Evolutionary conservation across 2,888 invertebrate species (phyloP).

Genomic region (Cepaea hortensis): DNA sequence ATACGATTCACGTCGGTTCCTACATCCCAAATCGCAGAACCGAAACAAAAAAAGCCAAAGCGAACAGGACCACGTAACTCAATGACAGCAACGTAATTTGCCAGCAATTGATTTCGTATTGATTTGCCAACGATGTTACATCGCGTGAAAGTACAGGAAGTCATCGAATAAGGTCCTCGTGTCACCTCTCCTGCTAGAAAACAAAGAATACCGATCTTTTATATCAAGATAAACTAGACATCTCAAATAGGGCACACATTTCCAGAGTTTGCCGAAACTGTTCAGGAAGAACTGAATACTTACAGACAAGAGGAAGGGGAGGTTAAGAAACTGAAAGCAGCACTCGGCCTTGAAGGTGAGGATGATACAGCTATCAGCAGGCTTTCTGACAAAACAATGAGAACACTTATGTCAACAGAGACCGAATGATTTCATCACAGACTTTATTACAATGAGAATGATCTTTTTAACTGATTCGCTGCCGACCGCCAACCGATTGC

Average conservation of each 20-base stretch:
- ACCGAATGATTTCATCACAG: too few species aligned
- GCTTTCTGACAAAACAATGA: slow-evolving; percentile 81
- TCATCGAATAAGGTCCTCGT: slow-evolving; percentile 48
- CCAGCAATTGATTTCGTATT: slow-evolving; percentile 98
- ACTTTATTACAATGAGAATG: too few species aligned
- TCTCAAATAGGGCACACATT: slow-evolving; percentile 89
- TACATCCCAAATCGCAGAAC: too few species aligned
- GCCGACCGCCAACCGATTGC: too few species aligned
- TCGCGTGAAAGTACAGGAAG: slow-evolving; percentile 85
- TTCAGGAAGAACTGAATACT: too few species aligned
- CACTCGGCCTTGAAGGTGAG: slow-evolving; percentile 95
- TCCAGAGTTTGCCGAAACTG: slow-evolving; percentile 72
- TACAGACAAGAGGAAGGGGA: slow-evolving; percentile 87
- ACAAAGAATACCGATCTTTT: slow-evolving; percentile 91
- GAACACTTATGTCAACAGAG: too few species aligned
- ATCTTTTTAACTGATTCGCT: too few species aligned
- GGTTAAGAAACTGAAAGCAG: slow-evolving; percentile 93
- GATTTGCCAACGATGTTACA: slow-evolving; percentile 98
- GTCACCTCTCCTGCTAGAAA: slow-evolving; percentile 67
- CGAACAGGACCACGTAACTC: too few species aligned
- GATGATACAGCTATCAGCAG: slow-evolving; percentile 85
- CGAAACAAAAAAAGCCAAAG: too few species aligned
- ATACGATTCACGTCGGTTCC: too few species aligned
- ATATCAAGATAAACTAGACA: slow-evolving; percentile 91
- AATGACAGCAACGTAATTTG: slow-evolving; percentile 78